Percentiles rank a stretch among this genome's conserved stretches.
Evolutionary conservation across 2,888 invertebrate species (phyloP).

Genomic region (Conomelus anceps): DNA sequence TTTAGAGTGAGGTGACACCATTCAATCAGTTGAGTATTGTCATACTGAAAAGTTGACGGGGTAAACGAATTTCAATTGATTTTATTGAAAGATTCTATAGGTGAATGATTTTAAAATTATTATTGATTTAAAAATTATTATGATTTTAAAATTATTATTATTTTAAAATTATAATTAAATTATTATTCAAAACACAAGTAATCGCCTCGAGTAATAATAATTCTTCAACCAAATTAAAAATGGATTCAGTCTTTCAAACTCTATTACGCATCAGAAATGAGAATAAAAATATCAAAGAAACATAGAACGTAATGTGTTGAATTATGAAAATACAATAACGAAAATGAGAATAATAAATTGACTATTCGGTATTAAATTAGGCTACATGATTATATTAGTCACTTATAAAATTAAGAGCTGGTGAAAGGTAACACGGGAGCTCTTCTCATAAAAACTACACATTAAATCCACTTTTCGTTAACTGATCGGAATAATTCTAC

Average conservation of each 20-base stretch:
- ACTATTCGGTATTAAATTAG: not conserved
- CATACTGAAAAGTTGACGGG: not conserved
- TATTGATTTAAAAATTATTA: too few species aligned
- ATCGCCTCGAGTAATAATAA: not conserved
- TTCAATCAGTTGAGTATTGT: not conserved
- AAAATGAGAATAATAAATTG: not conserved
- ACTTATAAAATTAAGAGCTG: not conserved
- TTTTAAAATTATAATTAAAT: not conserved
- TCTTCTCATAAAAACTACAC: not conserved
- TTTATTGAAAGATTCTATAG: not conserved
- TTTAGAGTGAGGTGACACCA: not conserved
- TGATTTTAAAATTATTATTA: too few species aligned
- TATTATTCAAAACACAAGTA: too few species aligned
- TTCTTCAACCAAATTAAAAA: not conserved
- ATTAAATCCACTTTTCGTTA: not conserved
- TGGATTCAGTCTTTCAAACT: not conserved
- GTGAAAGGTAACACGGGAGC: not conserved
- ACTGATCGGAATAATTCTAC: not conserved
- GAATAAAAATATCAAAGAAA: not conserved
- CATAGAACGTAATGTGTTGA: not conserved
- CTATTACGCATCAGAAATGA: not conserved
- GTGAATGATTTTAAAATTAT: not conserved
- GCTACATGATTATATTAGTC: not conserved
- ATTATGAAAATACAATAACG: not conserved
- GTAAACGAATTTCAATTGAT: not conserved